phyloP scores from a whole-genome alignment of 1,140 invertebrate genomes.

The Drosophila kikkawai region DNA sequence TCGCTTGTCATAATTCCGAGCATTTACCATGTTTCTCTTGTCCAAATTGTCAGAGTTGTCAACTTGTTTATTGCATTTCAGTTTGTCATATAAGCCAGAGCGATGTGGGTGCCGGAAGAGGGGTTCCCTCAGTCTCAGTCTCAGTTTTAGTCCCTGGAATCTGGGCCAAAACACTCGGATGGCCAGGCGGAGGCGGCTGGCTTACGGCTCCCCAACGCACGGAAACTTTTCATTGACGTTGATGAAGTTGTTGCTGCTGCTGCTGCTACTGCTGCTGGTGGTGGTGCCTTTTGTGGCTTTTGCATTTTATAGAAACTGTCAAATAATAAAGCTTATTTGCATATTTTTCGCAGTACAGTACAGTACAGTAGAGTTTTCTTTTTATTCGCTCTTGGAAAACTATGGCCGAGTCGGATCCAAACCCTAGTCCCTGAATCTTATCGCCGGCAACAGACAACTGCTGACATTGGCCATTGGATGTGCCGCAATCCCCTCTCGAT shows the following conservation, averaged over 20 bases:
- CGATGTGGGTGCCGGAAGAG: constrained; percentile 14
- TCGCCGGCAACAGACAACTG: constrained; percentile 21
- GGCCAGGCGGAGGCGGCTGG: constrained; percentile 28
- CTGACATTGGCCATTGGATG: constrained; percentile 10
- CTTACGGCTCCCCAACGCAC: constrained; percentile 17
- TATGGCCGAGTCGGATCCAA: constrained; percentile 15
- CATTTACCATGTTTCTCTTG: constrained; percentile 75
- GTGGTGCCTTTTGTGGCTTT: constrained; percentile 58
- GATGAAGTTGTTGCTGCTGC: constrained; percentile 56
- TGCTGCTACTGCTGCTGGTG: constrained; percentile 9
- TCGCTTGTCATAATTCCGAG: constrained; percentile 67
- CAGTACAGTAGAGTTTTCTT: constrained; percentile 4
- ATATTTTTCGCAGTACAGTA: constrained; percentile 45
- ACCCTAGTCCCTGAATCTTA: constrained; percentile 25
- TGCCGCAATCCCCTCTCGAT: constrained; percentile 1
- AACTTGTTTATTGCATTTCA: constrained; percentile 76
- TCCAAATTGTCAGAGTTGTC: constrained; percentile 75
- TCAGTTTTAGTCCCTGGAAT: background rate
- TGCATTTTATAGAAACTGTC: constrained; percentile 69
- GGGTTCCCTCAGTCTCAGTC: background rate
- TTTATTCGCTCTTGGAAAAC: constrained; percentile 12
- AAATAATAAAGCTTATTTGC: constrained; percentile 67
- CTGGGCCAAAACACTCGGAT: constrained; percentile 33
- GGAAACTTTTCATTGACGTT: constrained; percentile 62
- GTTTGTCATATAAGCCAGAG: constrained; percentile 59